A percentile compares a stretch with the other conserved stretches of the same genome.
Conservation (phyloP, 2,888 invertebrate species). For the Mechanitis mazaeus region DNA sequence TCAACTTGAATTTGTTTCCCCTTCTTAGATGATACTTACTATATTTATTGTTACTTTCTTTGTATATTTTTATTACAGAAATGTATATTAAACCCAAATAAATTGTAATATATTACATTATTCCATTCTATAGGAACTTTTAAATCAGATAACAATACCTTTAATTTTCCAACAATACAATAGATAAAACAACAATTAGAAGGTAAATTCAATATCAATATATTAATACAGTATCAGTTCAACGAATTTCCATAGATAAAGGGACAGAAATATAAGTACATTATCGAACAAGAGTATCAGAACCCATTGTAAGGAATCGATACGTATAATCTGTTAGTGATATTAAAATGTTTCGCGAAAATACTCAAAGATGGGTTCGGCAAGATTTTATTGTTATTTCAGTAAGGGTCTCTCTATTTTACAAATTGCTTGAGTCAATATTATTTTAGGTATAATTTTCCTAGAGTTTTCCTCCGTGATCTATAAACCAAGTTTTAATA, state of each 20-base stretch:
- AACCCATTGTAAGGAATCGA: constrained; percentile 59
- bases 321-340: constrained; percentile 69
- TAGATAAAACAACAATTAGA: too few relatives aligned
- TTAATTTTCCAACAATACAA: too few relatives aligned
- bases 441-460: constrained; percentile 35
- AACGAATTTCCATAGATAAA: constrained; percentile 10
- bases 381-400: constrained; percentile 43
- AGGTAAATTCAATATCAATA: too few relatives aligned
- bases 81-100: too few relatives aligned
- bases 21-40: too few relatives aligned
- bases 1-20: too few relatives aligned
- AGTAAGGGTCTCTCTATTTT: constrained; percentile 33
- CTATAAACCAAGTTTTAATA: constrained; percentile 28
- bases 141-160: too few relatives aligned
- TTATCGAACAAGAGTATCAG: constrained; percentile 56
- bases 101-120: too few relatives aligned
- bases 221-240: constrained; percentile 7
- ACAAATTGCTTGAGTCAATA: constrained; percentile 41
- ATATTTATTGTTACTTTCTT: too few relatives aligned
- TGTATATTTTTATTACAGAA: too few relatives aligned
- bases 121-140: too few relatives aligned
- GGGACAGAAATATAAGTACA: constrained; percentile 50
- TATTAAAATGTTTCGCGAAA: constrained; percentile 55
- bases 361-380: constrained; percentile 42
- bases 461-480: constrained; percentile 28